Evolutionary conservation across 2,797 vertebrate genomes (phyloP), one percentile per base, ranked within the genome.

Genomic region (Smutsia gigantea): DNA sequence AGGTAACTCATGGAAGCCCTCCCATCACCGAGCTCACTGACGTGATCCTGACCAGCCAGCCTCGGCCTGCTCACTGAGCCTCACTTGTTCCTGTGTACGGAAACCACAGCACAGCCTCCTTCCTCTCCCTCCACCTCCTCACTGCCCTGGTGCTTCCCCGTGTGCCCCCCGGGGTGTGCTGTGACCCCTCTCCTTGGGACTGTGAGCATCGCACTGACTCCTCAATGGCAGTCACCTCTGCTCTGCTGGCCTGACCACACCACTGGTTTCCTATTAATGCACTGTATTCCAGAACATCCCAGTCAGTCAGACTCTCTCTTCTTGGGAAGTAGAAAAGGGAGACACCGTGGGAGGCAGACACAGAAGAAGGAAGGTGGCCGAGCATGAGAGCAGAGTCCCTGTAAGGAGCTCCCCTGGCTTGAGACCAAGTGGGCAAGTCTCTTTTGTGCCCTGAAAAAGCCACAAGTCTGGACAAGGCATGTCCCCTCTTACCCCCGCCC

Each of bases 141-240:
- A 34, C 25, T 0, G 8, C 1, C 14, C n/a, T 21, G 31, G 17
- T 17, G 1, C 57, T 39, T 72, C n/a, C 82, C 17, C 2, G 2
- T 1, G 3, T 34, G 34, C 49, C 15, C 46, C 7, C 18, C 1
- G 6, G 8, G 18, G 23, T 1, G 1, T 11, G 7, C 12, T 5
- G 1, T 13, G 11, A 14, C 2, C 42, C 51, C 55, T 68, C 25
- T 61, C 86, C 77, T 57, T 34, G 29, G 77, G 23, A 37, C n/a
- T 17, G 0, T 55, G 27, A 93, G 34, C 49, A 49, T 37, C 63
- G 66, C 37, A 42, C 39, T 31, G 0, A 39, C 37, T 61, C 21
- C 63, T 79, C 39, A 29, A 2, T 25, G 55, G 19, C 27, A 10
- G n/a, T 21, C 12, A 1, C 49, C 84, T 83, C 51, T 37, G 15